phyloP scores from a whole-genome alignment of 2,113 vertebrate genomes.

The Spea bombifrons region DNA sequence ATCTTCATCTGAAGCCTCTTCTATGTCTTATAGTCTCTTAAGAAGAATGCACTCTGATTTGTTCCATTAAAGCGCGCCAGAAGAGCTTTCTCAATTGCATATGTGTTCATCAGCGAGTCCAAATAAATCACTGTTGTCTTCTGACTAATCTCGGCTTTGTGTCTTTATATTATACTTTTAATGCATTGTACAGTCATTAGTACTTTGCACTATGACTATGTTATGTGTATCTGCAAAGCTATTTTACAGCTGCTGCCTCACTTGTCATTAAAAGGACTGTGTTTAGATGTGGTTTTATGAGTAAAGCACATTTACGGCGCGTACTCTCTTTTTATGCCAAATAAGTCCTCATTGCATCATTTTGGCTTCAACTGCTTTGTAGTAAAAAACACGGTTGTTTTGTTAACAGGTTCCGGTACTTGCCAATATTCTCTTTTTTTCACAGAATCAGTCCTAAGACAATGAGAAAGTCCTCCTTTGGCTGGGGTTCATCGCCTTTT shows the following conservation, averaged over 20 bases:
- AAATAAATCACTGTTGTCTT: not conserved
- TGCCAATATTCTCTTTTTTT: too few relatives aligned
- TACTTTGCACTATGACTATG: not conserved
- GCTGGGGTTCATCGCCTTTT: too few relatives aligned
- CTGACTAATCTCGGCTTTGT: not conserved
- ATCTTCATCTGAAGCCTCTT: not conserved
- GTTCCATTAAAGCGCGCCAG: not conserved
- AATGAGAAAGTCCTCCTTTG: too few relatives aligned
- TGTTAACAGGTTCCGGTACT: too few relatives aligned
- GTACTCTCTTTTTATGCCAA: not conserved
- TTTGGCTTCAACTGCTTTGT: not conserved
- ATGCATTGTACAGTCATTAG: not conserved
- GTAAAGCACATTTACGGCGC: not conserved
- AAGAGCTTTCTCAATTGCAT: not conserved
- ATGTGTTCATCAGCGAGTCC: not conserved
- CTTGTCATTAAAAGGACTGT: not conserved
- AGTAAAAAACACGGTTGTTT: too few relatives aligned
- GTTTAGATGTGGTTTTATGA: not conserved
- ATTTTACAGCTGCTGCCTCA: conserved; percentile 2
- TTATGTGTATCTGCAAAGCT: not conserved
- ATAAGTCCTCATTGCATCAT: not conserved
- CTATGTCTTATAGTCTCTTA: not conserved
- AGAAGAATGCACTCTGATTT: not conserved
- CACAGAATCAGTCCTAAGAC: too few relatives aligned
- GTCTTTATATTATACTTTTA: not conserved